These are phyloP conservation scores for Lysandra coridon DNA, from an alignment of 2,888 invertebrate genomes.

Conservation along the genomic window DNA sequence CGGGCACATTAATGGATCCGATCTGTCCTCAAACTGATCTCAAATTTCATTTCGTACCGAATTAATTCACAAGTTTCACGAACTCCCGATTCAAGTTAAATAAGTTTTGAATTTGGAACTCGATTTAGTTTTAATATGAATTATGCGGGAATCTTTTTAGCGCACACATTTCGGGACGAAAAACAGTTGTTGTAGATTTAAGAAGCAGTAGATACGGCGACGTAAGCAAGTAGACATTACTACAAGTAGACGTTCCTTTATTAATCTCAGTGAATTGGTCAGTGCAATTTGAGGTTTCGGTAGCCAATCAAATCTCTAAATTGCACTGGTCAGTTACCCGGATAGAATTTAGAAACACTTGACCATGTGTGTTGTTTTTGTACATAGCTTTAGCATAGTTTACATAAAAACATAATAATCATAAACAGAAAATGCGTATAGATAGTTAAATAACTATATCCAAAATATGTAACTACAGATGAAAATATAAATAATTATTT, in stretches of 20 bases:
- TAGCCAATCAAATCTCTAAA: no score
- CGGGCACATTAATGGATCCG: constrained; percentile 52
- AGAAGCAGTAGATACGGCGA: neutral
- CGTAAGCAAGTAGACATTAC: neutral
- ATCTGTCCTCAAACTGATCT: constrained; percentile 31
- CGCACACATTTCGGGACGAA: neutral
- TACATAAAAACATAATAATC: no score
- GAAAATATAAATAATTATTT: neutral
- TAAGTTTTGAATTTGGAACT: constrained; percentile 27
- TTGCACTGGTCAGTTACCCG: no score
- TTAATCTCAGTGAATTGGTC: neutral
- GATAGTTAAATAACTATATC: neutral
- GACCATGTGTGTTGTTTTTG: no score
- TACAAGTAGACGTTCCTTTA: neutral
- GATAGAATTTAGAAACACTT: no score
- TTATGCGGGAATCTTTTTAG: constrained; percentile 19
- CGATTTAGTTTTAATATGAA: constrained; percentile 22
- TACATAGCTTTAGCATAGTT: no score
- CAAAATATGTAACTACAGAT: no score
- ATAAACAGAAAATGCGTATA: neutral
- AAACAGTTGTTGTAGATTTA: neutral
- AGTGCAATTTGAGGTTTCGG: no score
- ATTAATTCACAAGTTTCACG: constrained; percentile 24
- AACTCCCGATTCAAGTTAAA: constrained; percentile 23
- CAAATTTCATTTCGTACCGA: constrained; percentile 14